Evolutionary conservation across 1,140 invertebrate species (phyloP).

Genomic region (Ruditapes philippinarum): DNA sequence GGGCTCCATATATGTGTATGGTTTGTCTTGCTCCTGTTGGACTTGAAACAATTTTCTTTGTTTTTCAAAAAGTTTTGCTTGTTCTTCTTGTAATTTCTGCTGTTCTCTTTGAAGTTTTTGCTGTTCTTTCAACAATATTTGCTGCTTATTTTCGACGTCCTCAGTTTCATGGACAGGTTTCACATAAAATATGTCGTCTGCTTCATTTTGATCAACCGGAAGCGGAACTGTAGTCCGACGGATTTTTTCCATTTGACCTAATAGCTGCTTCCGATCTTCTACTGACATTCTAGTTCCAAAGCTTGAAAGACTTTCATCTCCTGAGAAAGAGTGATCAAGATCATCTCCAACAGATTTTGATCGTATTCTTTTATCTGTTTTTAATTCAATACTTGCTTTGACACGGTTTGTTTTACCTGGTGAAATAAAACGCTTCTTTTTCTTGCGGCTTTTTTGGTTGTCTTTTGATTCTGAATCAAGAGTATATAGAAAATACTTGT

Average conservation of each 20-base stretch:
- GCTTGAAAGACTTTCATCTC: slow-evolving; percentile 25
- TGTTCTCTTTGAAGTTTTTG: slow-evolving; percentile 1
- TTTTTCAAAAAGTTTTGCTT: slow-evolving; percentile 15
- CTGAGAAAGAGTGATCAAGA: not conserved
- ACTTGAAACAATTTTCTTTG: slow-evolving; percentile 27
- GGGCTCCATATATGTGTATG: not conserved
- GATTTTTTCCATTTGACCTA: not conserved
- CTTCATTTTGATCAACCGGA: not conserved
- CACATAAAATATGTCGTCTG: not conserved
- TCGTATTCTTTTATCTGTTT: not conserved
- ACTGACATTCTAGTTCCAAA: not conserved
- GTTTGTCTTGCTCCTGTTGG: not conserved
- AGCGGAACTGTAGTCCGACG: not conserved
- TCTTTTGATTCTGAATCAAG: slow-evolving; percentile 44
- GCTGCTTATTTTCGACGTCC: not conserved
- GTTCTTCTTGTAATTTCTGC: slow-evolving; percentile 32
- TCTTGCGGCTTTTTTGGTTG: not conserved
- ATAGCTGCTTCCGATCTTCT: not conserved
- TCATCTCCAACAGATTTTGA: not conserved
- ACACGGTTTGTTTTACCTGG: not conserved
- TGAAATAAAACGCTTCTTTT: slow-evolving; percentile 27
- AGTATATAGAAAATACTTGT: slow-evolving; percentile 47
- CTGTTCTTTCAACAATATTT: not conserved
- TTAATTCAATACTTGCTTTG: not conserved
- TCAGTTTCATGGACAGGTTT: not conserved